These are phyloP conservation scores for Pheosia tremula DNA, from an alignment of 2,888 invertebrate species.

Conservation along the genomic window DNA sequence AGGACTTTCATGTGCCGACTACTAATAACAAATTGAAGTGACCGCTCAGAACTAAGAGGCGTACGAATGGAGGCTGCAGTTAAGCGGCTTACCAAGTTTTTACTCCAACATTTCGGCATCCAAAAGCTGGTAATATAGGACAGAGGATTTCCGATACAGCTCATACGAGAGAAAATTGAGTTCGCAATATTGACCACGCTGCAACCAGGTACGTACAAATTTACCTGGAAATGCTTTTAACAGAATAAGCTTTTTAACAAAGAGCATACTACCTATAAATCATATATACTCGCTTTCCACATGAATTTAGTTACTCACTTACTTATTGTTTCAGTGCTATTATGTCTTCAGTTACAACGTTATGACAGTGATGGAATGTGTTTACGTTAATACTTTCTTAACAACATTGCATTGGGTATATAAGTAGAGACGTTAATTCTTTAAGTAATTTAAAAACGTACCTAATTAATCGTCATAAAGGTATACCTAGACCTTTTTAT, in stretches of 20 bases:
- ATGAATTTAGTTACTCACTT: neutral
- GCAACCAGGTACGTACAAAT: neutral
- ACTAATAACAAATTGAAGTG: conserved; percentile 43
- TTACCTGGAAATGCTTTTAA: neutral
- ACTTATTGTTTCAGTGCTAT: neutral
- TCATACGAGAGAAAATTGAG: conserved; percentile 23
- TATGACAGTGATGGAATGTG: neutral
- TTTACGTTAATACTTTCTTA: neutral
- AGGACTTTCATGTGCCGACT: conserved; percentile 4
- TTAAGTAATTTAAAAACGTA: neutral
- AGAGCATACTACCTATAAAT: neutral
- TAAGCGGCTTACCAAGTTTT: conserved; percentile 40
- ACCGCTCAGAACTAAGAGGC: conserved; percentile 13
- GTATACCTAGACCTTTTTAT: conserved; percentile 6
- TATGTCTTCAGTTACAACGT: too few species aligned
- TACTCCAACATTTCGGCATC: conserved; percentile 23
- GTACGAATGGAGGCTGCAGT: conserved; percentile 31
- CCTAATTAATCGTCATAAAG: neutral
- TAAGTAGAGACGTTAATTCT: too few species aligned
- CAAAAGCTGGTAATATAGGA: conserved; percentile 23
- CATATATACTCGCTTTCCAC: neutral
- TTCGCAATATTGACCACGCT: conserved; percentile 20
- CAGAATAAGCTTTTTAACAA: neutral
- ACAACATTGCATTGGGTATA: too few species aligned
- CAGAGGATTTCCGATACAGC: conserved; percentile 12